Evolutionary conservation across 2,888 invertebrate genomes (phyloP).

Genomic region (Drosophila conformis): DNA sequence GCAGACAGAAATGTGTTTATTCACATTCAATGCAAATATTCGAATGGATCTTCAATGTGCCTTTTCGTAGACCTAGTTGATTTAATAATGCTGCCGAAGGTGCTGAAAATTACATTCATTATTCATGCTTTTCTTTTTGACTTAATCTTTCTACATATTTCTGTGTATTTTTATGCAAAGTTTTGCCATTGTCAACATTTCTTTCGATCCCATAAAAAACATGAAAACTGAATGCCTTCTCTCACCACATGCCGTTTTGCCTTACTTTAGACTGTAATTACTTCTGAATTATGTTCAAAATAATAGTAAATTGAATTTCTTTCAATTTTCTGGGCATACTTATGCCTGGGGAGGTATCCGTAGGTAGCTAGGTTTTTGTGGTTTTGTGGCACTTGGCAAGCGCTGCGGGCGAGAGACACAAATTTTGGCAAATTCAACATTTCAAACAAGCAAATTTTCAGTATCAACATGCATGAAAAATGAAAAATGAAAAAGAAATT

Average conservation of each 20-base stretch:
- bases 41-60: conserved; percentile 35
- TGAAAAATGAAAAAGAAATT: conserved; percentile 12
- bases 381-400: conserved; percentile 34
- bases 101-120: not conserved
- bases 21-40: conserved; percentile 42
- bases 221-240: not conserved
- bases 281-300: not conserved
- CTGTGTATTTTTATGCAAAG: not conserved
- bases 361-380: not conserved
- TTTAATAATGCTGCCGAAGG: not conserved
- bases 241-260: not conserved
- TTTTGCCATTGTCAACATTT: not conserved
- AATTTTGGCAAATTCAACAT: conserved; percentile 43
- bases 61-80: conserved; percentile 25
- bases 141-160: not conserved
- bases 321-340: not conserved
- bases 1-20: conserved; percentile 26
- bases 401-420: conserved; percentile 28
- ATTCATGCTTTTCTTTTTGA: not conserved
- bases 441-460: conserved; percentile 43
- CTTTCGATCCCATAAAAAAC: not conserved
- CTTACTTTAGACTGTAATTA: not conserved
- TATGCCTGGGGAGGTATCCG: not conserved
- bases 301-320: not conserved
- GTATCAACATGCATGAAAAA: conserved; percentile 33